phyloP scores from a whole-genome alignment of 2,113 vertebrate genomes.

The Mungos mungo region DNA sequence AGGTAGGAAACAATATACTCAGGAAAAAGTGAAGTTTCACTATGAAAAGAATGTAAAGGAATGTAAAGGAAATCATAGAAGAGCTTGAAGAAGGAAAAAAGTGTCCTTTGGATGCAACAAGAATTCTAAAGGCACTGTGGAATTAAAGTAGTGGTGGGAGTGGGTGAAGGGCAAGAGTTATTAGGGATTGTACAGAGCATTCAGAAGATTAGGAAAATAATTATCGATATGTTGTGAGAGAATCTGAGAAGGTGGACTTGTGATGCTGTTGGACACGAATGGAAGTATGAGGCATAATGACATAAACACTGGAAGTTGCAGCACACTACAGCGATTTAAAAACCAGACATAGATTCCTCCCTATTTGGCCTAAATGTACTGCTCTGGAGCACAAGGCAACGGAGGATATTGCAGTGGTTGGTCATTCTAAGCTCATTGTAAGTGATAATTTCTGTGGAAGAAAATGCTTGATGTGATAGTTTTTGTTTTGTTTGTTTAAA shows the following conservation, averaged over 20 bases:
- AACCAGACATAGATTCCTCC: neutral
- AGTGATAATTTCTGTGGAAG: neutral
- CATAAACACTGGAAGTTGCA: neutral
- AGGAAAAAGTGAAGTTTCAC: neutral
- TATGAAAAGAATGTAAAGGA: neutral
- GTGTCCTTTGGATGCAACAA: neutral
- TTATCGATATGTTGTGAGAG: neutral
- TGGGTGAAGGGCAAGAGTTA: neutral
- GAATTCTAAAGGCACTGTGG: neutral
- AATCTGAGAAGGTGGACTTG: neutral
- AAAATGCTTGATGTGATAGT: neutral
- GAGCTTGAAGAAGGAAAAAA: neutral
- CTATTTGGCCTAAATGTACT: neutral
- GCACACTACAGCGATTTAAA: neutral
- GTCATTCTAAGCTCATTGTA: neutral
- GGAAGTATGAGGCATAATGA: neutral
- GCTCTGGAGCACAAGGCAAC: neutral
- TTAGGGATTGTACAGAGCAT: neutral
- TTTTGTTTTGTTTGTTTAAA: neutral
- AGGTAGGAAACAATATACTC: neutral
- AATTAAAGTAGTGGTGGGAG: neutral
- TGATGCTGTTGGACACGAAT: neutral
- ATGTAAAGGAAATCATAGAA: neutral
- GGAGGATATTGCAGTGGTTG: neutral
- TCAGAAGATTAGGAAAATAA: neutral